Percentiles rank a stretch among this genome's conserved stretches.
These are phyloP conservation scores for Yoshiicerus persimilis DNA, from an alignment of 1,140 invertebrate species.

Conservation along the genomic window DNA sequence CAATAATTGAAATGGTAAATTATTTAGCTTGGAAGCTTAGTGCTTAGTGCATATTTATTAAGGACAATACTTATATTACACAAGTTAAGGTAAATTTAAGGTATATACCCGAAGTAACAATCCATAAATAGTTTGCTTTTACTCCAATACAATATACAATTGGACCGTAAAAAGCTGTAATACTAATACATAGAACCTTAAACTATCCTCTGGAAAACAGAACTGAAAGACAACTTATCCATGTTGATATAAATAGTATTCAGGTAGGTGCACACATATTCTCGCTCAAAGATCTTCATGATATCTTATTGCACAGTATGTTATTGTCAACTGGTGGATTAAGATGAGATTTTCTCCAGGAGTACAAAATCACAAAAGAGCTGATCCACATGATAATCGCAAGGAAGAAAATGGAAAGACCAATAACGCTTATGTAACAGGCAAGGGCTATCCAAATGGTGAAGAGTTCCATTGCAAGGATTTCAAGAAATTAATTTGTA, in stretches of 20 bases:
- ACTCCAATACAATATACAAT: too few species aligned
- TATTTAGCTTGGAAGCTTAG: too few species aligned
- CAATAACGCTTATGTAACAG: constrained; percentile 32
- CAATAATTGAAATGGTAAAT: too few species aligned
- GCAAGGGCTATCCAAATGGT: constrained; percentile 39
- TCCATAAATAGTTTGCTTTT: too few species aligned
- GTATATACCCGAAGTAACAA: too few species aligned
- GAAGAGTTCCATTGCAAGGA: constrained; percentile 32
- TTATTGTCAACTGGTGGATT: not conserved
- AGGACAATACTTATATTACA: too few species aligned
- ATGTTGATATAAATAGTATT: not conserved
- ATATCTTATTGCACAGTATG: not conserved
- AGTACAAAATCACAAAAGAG: constrained; percentile 42
- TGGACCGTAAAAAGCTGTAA: too few species aligned
- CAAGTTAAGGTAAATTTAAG: too few species aligned
- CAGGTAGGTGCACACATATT: not conserved
- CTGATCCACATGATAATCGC: constrained; percentile 38
- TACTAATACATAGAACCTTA: too few species aligned
- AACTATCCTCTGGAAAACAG: too few species aligned
- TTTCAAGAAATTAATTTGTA: not conserved
- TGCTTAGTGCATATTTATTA: too few species aligned
- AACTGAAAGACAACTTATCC: too few species aligned
- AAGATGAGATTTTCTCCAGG: constrained; percentile 40
- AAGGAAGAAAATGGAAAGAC: constrained; percentile 33
- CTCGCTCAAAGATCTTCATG: not conserved